phyloP scores from a whole-genome alignment of 2,888 invertebrate genomes.

The Lycaena phlaeas region DNA sequence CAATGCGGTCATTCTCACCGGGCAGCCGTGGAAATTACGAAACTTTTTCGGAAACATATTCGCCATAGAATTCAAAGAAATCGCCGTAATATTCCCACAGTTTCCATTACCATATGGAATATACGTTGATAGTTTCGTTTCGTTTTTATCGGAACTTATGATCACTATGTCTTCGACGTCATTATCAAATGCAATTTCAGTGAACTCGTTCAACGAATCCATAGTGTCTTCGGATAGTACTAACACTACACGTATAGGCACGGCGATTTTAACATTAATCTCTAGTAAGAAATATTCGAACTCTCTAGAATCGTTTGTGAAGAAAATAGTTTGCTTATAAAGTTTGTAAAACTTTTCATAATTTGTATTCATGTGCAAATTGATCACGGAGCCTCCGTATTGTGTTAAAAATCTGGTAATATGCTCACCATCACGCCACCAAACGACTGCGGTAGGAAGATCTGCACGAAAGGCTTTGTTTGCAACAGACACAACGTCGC shows the following conservation, averaged over 20 bases:
- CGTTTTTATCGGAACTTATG: slow-evolving; percentile 21
- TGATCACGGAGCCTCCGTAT: slow-evolving; percentile 28
- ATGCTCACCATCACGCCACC: slow-evolving; percentile 23
- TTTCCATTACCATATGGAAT: slow-evolving; percentile 31
- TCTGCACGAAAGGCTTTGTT: slow-evolving; percentile 27
- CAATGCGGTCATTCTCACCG: slow-evolving; percentile 27
- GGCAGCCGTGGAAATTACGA: slow-evolving; percentile 37
- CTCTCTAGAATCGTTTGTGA: slow-evolving; percentile 27
- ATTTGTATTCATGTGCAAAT: slow-evolving; percentile 19
- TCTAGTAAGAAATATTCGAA: slow-evolving; percentile 27
- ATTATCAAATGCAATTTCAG: slow-evolving; percentile 32
- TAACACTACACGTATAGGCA: slow-evolving; percentile 31
- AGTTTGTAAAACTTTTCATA: slow-evolving; percentile 15
- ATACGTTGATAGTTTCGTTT: slow-evolving; percentile 31
- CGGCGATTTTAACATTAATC: slow-evolving; percentile 25
- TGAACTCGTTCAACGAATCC: slow-evolving; percentile 22
- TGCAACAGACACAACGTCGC: slow-evolving; percentile 28
- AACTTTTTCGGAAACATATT: slow-evolving; percentile 36
- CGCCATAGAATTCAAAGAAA: slow-evolving; percentile 20
- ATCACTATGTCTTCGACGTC: slow-evolving; percentile 37
- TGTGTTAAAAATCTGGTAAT: slow-evolving; percentile 26
- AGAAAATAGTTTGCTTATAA: slow-evolving; percentile 34
- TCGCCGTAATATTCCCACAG: slow-evolving; percentile 32
- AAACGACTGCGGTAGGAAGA: slow-evolving; percentile 29
- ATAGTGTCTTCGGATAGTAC: slow-evolving; percentile 23